Base-by-base conservation (phyloP, 2,888 invertebrate genomes). In the Drosophila multiciliata region DNA sequence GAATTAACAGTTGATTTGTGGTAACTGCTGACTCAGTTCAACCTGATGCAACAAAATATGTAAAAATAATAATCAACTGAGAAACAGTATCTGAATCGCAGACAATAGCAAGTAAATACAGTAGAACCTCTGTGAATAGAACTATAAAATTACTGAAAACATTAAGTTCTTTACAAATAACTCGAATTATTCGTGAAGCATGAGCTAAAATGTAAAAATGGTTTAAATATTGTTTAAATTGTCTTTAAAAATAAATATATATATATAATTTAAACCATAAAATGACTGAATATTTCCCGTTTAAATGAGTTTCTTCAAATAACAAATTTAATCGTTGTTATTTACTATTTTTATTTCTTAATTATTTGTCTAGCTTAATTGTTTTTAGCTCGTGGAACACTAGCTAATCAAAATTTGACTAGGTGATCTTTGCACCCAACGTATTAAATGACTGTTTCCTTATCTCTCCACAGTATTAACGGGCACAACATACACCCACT, bases 1-100 rank as follows among this genome's bases (percentile, higher is more conserved):
- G 33, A 66, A 35, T 55, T 55, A 29, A 29, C 26, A 40, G 26
- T n/a, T 29, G 20, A 42, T 5, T 42, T 57, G 9, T 57, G 40
- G 12, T 5, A 62, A 57, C 66, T 80, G 83, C 83, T 84, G 87
- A 83, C 80, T 87, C 65, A 70, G 70, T 54, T 62, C 32, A 61
- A 75, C 42, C 74, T 54, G 60, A 69, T 49, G 75, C 65, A 36
- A 36, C 36, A 17, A 36, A 17, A 15, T 36, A 29, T 26, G 8
- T 2, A 60, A 65, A 75, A 70, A 77, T 66, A 49, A 38, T 32
- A 64, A 52, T 20, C 59, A 66, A 54, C 48, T 63, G 55, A 57
- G 57, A 57, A 17, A 2, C 5, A 15, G 2, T 20, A 26, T 6
- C 54, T 36, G 15, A 35, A n/a, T 29, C 26, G 23, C 32, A 15